Conservation (phyloP, 1,140 invertebrate species). For the Achatina immaculata region DNA sequence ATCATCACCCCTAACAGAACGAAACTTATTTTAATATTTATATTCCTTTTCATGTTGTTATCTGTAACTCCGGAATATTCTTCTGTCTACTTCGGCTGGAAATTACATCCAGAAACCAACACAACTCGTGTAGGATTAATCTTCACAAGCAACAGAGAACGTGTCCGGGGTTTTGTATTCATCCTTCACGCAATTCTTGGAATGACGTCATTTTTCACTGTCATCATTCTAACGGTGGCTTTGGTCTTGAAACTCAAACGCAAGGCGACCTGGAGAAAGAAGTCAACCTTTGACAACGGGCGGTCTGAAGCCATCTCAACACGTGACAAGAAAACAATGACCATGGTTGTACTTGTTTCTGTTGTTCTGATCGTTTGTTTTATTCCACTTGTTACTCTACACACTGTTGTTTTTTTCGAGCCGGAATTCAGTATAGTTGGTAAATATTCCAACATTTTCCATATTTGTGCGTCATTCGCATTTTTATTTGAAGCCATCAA, state of each 20-base stretch:
- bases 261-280: background rate
- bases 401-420: background rate
- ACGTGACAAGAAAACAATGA: slow-evolving; percentile 7
- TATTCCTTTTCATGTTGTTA: background rate
- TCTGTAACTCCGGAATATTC: slow-evolving; percentile 1
- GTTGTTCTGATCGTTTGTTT: slow-evolving; percentile 3
- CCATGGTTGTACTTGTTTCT: no score
- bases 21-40: background rate
- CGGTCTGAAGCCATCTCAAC: background rate
- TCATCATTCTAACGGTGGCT: background rate
- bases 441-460: no score
- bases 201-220: background rate
- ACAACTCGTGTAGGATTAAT: no score
- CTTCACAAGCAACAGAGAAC: background rate
- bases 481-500: no score
- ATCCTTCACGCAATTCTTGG: background rate
- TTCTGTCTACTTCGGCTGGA: background rate
- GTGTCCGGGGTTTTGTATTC: background rate
- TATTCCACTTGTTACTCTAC: background rate
- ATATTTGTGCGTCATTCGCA: no score
- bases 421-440: slow-evolving; percentile 20
- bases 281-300: no score
- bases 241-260: background rate
- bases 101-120: no score
- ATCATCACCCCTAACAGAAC: no score